Conservation (phyloP, 1,140 invertebrate species). For the Drosophila mojavensis region DNA sequence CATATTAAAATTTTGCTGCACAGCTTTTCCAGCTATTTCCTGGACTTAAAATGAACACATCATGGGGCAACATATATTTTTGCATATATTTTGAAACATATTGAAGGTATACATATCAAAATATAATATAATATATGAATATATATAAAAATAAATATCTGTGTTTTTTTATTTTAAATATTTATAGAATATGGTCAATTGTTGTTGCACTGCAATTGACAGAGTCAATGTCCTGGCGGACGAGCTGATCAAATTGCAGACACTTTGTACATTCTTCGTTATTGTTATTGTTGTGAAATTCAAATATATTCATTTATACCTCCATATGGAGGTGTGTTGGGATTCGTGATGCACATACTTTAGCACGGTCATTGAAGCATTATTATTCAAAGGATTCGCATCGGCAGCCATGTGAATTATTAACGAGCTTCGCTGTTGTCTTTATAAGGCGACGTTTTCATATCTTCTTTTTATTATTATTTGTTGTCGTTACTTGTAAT, state of each 20-base stretch:
- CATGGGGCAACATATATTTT: background rate
- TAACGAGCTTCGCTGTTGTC: conserved; percentile 46
- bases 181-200: conserved; percentile 54
- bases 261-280: conserved; percentile 21
- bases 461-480: background rate
- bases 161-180: conserved; percentile 1
- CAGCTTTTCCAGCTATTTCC: no score
- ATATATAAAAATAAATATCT: background rate
- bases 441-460: conserved; percentile 42
- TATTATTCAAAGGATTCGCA: conserved; percentile 60
- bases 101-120: conserved; percentile 1
- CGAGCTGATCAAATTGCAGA: conserved; percentile 8
- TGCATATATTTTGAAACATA: conserved; percentile 20
- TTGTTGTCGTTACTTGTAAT: conserved; percentile 15
- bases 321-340: background rate
- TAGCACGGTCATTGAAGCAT: conserved; percentile 68
- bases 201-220: conserved; percentile 51
- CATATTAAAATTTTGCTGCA: background rate
- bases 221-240: conserved; percentile 46
- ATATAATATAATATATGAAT: conserved; percentile 7
- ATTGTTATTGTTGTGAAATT: conserved; percentile 18
- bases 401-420: conserved; percentile 66
- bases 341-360: conserved; percentile 40
- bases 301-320: conserved; percentile 51
- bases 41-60: conserved; percentile 41